A percentile compares a stretch with the other conserved stretches of the same genome.
These are phyloP conservation scores for Pollachius pollachius DNA, from an alignment of 2,113 vertebrate species.

Conservation along the genomic window DNA sequence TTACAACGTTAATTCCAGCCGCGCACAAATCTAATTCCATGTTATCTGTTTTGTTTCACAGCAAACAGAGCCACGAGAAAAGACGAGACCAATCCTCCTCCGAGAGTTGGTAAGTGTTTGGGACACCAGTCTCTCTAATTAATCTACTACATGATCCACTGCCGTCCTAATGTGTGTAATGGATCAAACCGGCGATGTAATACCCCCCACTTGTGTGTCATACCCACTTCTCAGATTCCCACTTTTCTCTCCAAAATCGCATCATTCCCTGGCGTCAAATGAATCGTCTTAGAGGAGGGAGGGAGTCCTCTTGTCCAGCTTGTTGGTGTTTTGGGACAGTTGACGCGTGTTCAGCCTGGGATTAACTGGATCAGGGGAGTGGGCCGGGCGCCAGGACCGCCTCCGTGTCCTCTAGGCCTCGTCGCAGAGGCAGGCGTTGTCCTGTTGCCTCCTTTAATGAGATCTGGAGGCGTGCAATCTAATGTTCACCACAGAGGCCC, in stretches of 20 bases:
- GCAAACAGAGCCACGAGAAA: no score
- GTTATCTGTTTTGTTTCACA: no score
- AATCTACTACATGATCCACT: no score
- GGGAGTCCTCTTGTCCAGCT: conserved; percentile 10
- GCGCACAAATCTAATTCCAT: no score
- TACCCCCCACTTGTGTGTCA: no score
- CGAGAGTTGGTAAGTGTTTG: no score
- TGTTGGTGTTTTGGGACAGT: conserved; percentile 19
- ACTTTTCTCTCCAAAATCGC: neutral
- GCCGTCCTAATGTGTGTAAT: neutral
- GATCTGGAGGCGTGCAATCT: conserved; percentile 72
- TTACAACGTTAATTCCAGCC: no score
- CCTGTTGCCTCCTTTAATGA: conserved; percentile 70
- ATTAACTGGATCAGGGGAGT: conserved; percentile 56
- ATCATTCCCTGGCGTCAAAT: conserved; percentile 21
- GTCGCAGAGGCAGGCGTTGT: conserved; percentile 67
- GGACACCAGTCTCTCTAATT: no score
- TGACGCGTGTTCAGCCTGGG: conserved; percentile 24
- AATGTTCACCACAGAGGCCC: conserved; percentile 67
- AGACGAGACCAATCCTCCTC: no score
- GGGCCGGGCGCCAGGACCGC: conserved; percentile 49
- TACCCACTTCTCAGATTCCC: neutral
- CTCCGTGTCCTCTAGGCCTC: conserved; percentile 58
- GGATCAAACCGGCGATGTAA: no score
- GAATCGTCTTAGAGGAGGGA: conserved; percentile 28